These are phyloP conservation scores for Drosophila formosana DNA, from an alignment of 2,888 invertebrate species.

Conservation along the genomic window DNA sequence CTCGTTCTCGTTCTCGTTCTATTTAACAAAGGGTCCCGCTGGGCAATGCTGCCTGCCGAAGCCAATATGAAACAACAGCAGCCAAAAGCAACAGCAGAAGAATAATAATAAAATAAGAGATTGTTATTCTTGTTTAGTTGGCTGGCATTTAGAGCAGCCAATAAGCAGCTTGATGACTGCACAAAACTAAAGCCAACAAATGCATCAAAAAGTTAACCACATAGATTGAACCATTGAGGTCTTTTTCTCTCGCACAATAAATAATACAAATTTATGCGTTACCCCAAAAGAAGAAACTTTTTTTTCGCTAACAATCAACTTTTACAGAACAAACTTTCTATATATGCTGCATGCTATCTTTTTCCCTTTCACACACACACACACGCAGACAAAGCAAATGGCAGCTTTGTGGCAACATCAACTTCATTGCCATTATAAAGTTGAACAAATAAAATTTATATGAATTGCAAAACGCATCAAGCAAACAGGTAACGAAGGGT, in stretches of 20 bases:
- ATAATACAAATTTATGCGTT: conserved; percentile 76
- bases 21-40: conserved; percentile 32
- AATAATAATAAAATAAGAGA: not conserved
- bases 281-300: conserved; percentile 61
- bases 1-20: not conserved
- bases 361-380: not conserved
- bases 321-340: conserved; percentile 55
- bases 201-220: conserved; percentile 3
- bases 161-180: conserved; percentile 1
- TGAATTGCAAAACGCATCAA: conserved; percentile 71
- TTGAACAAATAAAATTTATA: conserved; percentile 75
- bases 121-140: not conserved
- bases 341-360: conserved; percentile 35
- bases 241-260: conserved; percentile 24
- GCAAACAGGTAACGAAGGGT: conserved; percentile 45
- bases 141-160: not conserved
- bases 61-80: conserved; percentile 4
- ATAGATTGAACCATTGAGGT: not conserved
- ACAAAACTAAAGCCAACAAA: conserved; percentile 35
- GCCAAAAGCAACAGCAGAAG: not conserved
- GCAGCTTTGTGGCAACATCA: conserved; percentile 62
- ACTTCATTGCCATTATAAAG: conserved; percentile 77
- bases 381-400: not conserved
- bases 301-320: conserved; percentile 53
- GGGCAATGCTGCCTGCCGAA: conserved; percentile 18